Evolutionary conservation across 2,888 invertebrate genomes (phyloP).

Genomic region (Endomychus coccineus): DNA sequence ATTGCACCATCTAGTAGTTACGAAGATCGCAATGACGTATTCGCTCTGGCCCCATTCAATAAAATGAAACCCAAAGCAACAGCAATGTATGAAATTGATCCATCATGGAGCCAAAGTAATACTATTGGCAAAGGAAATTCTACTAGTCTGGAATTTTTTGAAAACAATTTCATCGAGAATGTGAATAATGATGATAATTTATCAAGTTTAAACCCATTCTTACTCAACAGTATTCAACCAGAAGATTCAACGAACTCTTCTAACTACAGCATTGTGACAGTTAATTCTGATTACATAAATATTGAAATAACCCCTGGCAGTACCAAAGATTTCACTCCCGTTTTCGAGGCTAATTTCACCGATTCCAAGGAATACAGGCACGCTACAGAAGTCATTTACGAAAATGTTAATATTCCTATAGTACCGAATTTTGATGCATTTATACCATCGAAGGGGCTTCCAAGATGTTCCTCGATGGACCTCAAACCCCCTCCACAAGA

Average conservation of each 20-base stretch:
- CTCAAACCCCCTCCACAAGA: neutral
- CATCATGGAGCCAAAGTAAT: no score
- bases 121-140: neutral
- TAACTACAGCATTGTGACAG: conserved; percentile 34
- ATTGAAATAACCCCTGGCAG: conserved; percentile 24
- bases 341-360: conserved; percentile 35
- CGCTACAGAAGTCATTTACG: conserved; percentile 20
- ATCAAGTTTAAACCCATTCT: conserved; percentile 42
- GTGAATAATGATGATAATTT: no score
- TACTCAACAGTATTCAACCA: conserved; percentile 18
- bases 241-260: no score
- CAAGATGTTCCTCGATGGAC: neutral
- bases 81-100: conserved; percentile 9
- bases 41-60: conserved; percentile 62
- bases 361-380: conserved; percentile 16
- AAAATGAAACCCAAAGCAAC: conserved; percentile 29
- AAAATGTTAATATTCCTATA: conserved; percentile 28
- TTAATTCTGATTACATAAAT: conserved; percentile 33
- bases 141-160: neutral
- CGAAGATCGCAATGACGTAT: conserved; percentile 56
- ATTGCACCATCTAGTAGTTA: conserved; percentile 38
- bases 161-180: conserved; percentile 1
- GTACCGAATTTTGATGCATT: no score
- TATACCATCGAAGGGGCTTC: conserved; percentile 1
- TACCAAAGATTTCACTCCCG: conserved; percentile 16